A percentile compares a stretch with the other conserved stretches of the same genome.
phyloP scores from a whole-genome alignment of 1,140 invertebrate species.

The Piezodorus guildinii region DNA sequence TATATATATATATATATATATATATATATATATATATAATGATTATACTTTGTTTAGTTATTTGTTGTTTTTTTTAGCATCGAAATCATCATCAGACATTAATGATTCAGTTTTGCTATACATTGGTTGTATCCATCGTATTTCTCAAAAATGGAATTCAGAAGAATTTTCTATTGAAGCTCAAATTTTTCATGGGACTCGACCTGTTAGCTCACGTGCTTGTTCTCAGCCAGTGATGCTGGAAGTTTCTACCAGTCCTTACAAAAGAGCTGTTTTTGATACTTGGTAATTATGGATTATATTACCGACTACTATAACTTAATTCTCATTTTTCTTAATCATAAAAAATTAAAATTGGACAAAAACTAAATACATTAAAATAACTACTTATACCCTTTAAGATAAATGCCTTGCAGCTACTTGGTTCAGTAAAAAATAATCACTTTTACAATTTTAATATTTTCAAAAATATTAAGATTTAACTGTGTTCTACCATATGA shows the following conservation, averaged over 20 bases:
- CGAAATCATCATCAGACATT: conserved; percentile 52
- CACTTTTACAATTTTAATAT: too few species aligned
- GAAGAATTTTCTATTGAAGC: conserved; percentile 72
- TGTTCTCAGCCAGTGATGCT: conserved; percentile 46
- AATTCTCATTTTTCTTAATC: too few species aligned
- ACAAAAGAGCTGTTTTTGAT: conserved; percentile 71
- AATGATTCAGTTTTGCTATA: conserved; percentile 69
- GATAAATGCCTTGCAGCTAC: too few species aligned
- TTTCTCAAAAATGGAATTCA: conserved; percentile 65
- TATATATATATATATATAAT: too few species aligned
- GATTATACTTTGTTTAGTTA: neutral
- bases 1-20: too few species aligned
- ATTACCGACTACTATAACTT: conserved; percentile 21
- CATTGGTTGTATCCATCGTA: conserved; percentile 70
- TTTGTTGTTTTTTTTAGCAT: conserved; percentile 39
- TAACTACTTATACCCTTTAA: too few species aligned
- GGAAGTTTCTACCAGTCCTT: conserved; percentile 52
- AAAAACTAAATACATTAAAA: too few species aligned
- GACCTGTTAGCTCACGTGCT: conserved; percentile 56
- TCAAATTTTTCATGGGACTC: conserved; percentile 77
- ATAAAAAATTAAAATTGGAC: too few species aligned
- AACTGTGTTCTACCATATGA: too few species aligned
- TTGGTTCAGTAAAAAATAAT: too few species aligned
- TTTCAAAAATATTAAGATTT: too few species aligned
- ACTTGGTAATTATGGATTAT: conserved; percentile 52